These are phyloP conservation scores for Perognathus longimembris DNA, from an alignment of 2,113 vertebrate genomes.

Conservation along the genomic window DNA sequence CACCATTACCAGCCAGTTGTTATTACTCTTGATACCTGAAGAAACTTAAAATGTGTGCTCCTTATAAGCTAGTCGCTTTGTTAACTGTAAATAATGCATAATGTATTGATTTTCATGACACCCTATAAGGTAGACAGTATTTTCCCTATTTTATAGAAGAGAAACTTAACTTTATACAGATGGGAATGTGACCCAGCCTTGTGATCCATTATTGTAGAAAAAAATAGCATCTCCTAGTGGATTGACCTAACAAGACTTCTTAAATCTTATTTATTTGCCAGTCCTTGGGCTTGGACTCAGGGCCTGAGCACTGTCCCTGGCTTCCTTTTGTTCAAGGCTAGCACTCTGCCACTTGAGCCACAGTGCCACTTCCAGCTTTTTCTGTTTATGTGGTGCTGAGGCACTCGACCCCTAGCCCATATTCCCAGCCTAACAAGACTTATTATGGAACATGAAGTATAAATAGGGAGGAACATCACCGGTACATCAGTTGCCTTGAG, in stretches of 20 bases:
- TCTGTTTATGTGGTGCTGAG: too few relatives aligned
- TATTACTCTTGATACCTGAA: conserved; percentile 37
- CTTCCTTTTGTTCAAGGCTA: too few relatives aligned
- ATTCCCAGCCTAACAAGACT: conserved; percentile 14
- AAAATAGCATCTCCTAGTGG: conserved; percentile 19
- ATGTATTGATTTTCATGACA: conserved; percentile 28
- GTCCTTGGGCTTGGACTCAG: too few relatives aligned
- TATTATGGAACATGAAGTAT: conserved; percentile 24
- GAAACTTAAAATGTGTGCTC: background rate
- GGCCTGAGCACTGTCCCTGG: too few relatives aligned
- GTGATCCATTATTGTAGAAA: conserved; percentile 55
- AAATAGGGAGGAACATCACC: conserved; percentile 47
- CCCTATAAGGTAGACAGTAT: background rate
- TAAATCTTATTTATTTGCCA: too few relatives aligned
- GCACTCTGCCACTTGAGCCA: too few relatives aligned
- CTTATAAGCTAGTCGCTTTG: conserved; percentile 37
- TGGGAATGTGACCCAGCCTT: background rate
- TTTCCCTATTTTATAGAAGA: background rate
- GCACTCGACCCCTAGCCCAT: too few relatives aligned
- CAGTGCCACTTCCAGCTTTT: too few relatives aligned
- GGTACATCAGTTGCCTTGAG: background rate
- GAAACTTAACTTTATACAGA: background rate
- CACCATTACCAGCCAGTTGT: too few relatives aligned
- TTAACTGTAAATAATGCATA: background rate
- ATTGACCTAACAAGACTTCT: conserved; percentile 8